These are phyloP conservation scores for Loripinus fragilis DNA, from an alignment of 2,888 invertebrate species.

Conservation along the genomic window DNA sequence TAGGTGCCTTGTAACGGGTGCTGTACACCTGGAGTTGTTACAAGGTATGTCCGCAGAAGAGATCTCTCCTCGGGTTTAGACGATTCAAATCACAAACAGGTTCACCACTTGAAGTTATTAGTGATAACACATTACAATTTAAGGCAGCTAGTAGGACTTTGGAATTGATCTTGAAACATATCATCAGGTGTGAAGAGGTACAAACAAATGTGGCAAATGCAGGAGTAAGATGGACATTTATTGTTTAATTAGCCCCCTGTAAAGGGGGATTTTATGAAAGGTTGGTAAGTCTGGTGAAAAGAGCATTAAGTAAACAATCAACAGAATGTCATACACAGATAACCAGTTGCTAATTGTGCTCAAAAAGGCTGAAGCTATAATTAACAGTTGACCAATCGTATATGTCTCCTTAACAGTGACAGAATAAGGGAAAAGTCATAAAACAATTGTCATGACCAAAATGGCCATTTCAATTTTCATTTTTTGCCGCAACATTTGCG, in stretches of 20 bases:
- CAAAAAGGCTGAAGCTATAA: no score
- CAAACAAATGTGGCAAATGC: background rate
- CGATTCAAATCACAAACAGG: slow-evolving; percentile 13
- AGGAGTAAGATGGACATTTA: slow-evolving; percentile 21
- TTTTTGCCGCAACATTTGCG: no score
- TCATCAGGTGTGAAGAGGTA: background rate
- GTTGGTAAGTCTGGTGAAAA: background rate
- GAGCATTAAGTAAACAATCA: slow-evolving; percentile 13
- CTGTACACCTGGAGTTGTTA: no score
- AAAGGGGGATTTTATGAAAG: background rate
- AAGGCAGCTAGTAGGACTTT: slow-evolving; percentile 3
- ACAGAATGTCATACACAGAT: no score
- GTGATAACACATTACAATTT: background rate
- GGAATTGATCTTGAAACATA: background rate
- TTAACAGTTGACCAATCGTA: no score
- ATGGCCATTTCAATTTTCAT: no score
- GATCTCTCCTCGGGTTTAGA: slow-evolving; percentile 23
- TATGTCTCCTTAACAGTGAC: no score
- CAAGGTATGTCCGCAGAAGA: background rate
- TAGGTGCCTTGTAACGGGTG: no score
- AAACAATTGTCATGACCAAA: no score
- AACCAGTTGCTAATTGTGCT: no score
- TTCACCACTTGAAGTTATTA: background rate
- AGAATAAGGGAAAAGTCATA: no score
- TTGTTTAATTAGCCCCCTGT: background rate